These are phyloP conservation scores for Oryctolagus cuniculus DNA, from an alignment of 2,113 vertebrate species.

Conservation along the genomic window mOryCun1.1 NC_091449.1:12760501-12761000, in stretches of 20 bases:
- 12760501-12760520: not conserved
- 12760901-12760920: constrained; percentile 60
- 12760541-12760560: constrained; percentile 50
- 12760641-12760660: constrained; percentile 41
- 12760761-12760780: constrained; percentile 77
- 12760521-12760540: not conserved
- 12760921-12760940: constrained; percentile 72
- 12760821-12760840: constrained; percentile 80
- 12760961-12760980: constrained; percentile 76
- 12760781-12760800: constrained; percentile 78
- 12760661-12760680: constrained; percentile 50
- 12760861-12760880: constrained; percentile 74
- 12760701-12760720: constrained; percentile 74
- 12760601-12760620: not conserved
- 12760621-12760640: constrained; percentile 41
- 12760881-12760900: constrained; percentile 71
- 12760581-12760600: constrained; percentile 2
- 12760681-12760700: constrained; percentile 66
- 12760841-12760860: constrained; percentile 69
- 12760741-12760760: constrained; percentile 78
- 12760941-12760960: constrained; percentile 54
- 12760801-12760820: constrained; percentile 76
- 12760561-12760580: not conserved
- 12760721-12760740: constrained; percentile 78
- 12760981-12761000: constrained; percentile 75